Percentiles rank a stretch among this genome's conserved stretches.
phyloP scores from a whole-genome alignment of 2,797 vertebrate species.

The Phoxinus dragarum region DNA sequence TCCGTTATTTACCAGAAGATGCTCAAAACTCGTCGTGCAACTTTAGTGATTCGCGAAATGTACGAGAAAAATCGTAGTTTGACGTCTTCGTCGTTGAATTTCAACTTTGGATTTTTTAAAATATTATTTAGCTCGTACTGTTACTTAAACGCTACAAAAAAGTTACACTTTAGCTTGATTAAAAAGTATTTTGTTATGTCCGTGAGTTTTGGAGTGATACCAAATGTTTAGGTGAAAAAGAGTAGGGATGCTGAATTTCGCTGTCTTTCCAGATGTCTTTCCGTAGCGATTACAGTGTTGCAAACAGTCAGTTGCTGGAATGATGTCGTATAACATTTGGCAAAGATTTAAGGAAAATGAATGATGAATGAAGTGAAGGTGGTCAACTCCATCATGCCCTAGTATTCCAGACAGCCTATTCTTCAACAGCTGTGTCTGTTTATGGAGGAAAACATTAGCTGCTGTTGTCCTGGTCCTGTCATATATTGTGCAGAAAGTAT shows the following conservation, averaged over 20 bases:
- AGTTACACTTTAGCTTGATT: not conserved
- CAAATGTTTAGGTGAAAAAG: not conserved
- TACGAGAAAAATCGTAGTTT: constrained; percentile 15
- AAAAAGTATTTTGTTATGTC: not conserved
- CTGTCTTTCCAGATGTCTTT: not conserved
- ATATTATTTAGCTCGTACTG: not conserved
- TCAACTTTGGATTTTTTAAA: not conserved
- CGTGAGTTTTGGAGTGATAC: not conserved
- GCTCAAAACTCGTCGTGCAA: not conserved
- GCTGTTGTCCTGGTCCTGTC: constrained; percentile 1
- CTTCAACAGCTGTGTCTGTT: constrained; percentile 70
- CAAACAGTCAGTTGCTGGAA: not conserved
- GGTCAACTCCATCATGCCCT: constrained; percentile 85
- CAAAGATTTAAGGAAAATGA: constrained; percentile 8
- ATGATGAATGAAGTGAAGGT: constrained; percentile 52
- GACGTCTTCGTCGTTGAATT: constrained; percentile 11
- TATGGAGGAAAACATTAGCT: constrained; percentile 64
- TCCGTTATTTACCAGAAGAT: not conserved
- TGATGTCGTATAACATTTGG: not conserved
- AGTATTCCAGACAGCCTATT: constrained; percentile 83
- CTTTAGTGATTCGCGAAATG: constrained; percentile 44
- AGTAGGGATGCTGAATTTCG: constrained; percentile 7
- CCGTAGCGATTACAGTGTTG: too few species aligned
- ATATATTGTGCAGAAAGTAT: not conserved
- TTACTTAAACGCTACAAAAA: not conserved